phyloP scores from a whole-genome alignment of 2,888 invertebrate genomes.

The Rhamnusium bicolor region DNA sequence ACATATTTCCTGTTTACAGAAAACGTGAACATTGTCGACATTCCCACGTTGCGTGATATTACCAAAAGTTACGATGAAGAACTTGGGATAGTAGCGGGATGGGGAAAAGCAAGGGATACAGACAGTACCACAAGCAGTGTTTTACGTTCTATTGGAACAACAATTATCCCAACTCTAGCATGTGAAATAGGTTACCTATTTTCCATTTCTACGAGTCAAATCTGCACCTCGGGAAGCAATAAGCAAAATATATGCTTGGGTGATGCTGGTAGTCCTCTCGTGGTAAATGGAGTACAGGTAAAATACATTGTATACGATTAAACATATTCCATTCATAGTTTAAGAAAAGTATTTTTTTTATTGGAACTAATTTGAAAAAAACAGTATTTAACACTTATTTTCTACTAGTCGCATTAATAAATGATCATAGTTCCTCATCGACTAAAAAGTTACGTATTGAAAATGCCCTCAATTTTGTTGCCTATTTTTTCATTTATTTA shows the following conservation, averaged over 20 bases:
- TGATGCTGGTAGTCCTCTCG: conserved; percentile 47
- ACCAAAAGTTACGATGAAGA: conserved; percentile 37
- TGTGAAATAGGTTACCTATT: conserved; percentile 45
- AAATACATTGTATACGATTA: too few species aligned
- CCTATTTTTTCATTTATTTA: too few species aligned
- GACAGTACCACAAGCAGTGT: conserved; percentile 31
- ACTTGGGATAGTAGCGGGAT: conserved; percentile 43
- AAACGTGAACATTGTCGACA: conserved; percentile 19
- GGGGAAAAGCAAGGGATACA: conserved; percentile 49
- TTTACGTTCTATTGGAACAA: conserved; percentile 39
- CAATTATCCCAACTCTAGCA: conserved; percentile 42
- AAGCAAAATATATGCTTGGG: conserved; percentile 49
- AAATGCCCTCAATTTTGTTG: too few species aligned
- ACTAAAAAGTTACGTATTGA: too few species aligned
- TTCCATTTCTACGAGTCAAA: conserved; percentile 37
- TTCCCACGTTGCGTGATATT: conserved; percentile 38
- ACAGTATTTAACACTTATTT: too few species aligned
- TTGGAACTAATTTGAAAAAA: too few species aligned
- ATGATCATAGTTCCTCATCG: too few species aligned
- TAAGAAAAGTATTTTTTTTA: too few species aligned
- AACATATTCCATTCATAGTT: too few species aligned
- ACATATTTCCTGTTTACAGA: conserved; percentile 15
- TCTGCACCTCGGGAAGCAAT: conserved; percentile 45
- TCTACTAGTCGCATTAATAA: too few species aligned
- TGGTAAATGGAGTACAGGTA: conserved; percentile 47